Conservation (phyloP, 2,113 vertebrate species). For the Sander vitreus region DNA sequence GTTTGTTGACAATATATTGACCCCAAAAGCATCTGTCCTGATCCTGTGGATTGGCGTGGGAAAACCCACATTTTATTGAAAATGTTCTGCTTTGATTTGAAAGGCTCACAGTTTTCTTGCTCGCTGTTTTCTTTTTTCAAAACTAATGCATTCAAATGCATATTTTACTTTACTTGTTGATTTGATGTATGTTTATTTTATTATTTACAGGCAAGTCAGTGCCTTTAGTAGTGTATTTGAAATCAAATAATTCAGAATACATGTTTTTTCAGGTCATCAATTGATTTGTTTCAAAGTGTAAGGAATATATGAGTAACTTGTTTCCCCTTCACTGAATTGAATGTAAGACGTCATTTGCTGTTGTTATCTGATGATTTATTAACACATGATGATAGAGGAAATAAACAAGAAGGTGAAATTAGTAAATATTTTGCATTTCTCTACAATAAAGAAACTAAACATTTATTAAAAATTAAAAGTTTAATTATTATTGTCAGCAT, state of each 20-base stretch:
- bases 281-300: conserved; percentile 10
- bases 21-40: background rate
- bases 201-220: conserved; percentile 46
- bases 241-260: background rate
- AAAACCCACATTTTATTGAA: background rate
- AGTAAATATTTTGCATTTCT: conserved; percentile 4
- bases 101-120: background rate
- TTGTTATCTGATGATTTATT: conserved; percentile 22
- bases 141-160: conserved; percentile 18
- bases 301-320: background rate
- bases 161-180: conserved; percentile 16
- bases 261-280: background rate
- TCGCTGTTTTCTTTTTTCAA: background rate
- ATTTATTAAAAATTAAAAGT: no score
- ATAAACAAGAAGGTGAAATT: background rate
- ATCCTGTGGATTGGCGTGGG: background rate
- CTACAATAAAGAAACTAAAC: conserved; percentile 5
- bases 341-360: conserved; percentile 2
- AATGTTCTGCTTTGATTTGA: background rate
- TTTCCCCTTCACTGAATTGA: conserved; percentile 13
- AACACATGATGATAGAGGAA: background rate
- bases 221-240: conserved; percentile 11
- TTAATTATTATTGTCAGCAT: background rate
- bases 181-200: conserved; percentile 17
- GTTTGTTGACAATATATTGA: no score